Percentiles rank a stretch among this genome's conserved stretches.
phyloP scores from a whole-genome alignment of 2,113 vertebrate species.

The Entelurus aequoreus region DNA sequence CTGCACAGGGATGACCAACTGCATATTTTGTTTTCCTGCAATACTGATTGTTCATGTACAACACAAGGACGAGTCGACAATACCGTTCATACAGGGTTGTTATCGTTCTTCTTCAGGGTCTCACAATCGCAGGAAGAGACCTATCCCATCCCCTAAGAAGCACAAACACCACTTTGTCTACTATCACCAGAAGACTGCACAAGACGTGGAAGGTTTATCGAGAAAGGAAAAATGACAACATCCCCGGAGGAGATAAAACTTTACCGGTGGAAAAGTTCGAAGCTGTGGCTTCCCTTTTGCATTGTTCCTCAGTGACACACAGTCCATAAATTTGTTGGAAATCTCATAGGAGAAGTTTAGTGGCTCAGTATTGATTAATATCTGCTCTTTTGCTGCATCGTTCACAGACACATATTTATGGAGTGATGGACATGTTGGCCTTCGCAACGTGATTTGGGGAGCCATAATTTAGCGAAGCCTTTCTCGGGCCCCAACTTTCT shows the following conservation, averaged over 20 bases:
- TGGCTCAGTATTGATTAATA: conserved; percentile 46
- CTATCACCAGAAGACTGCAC: background rate
- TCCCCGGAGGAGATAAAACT: background rate
- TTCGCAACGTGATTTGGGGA: conserved; percentile 38
- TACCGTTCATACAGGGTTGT: background rate
- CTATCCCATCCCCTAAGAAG: background rate
- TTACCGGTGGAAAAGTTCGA: background rate
- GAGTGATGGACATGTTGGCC: conserved; percentile 42
- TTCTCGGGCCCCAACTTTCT: conserved; percentile 14
- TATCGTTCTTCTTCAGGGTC: conserved; percentile 1
- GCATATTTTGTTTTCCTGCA: background rate
- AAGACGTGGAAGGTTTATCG: background rate
- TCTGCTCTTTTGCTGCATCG: too few species aligned
- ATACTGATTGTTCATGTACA: background rate
- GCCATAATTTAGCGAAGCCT: conserved; percentile 42
- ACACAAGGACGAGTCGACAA: background rate
- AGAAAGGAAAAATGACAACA: conserved; percentile 2
- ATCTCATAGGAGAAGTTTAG: conserved; percentile 37
- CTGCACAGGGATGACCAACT: background rate
- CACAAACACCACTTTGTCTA: background rate
- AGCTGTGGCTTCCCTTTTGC: conserved; percentile 1
- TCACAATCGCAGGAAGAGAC: conserved; percentile 8
- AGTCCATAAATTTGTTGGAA: conserved; percentile 44
- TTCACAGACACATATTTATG: conserved; percentile 16
- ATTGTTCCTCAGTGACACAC: conserved; percentile 22